Base-by-base conservation (phyloP, 92 coral and sea anemone genomes). In the Phymanthus crucifer region DNA sequence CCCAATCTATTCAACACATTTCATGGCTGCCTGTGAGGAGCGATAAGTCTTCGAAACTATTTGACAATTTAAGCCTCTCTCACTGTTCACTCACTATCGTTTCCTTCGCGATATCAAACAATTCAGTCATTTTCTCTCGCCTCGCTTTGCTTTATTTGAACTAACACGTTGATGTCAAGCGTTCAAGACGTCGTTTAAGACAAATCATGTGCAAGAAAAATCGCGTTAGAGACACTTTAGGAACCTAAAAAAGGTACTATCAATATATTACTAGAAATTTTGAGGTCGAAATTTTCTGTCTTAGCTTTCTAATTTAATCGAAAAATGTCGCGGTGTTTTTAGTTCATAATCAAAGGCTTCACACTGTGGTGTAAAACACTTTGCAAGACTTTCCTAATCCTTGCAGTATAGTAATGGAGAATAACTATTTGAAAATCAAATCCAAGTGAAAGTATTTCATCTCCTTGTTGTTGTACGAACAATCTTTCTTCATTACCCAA, bases 21-120 rank as follows among this genome's bases (percentile, higher is more conserved):
- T 77, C 34, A 29, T 76, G 40, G 35, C 40, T 11, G 54, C 38
- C 19, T 65, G 5, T 64, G 47, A 31, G 24, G 18, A 17, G 58
- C 81, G 23, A 77, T 77, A 29, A 54, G 68, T 77, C n/a, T 77
- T 74, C 38, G 40, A 26, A 58, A 61, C 26, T 77, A 26, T 77
- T 77, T 77, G 81, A 61, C 81, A 77, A 77, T 77, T 77, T 77
- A 77, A 77, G 72, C 73, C 73, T 17, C 54, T 38, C 40, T 77
- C 65, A 77, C 81, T 77, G 57, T 77, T 9, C 50, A 21, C 21
- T 56, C 10, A 47, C 40, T 33, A 6, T 37, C 47, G 40, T 23
- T 77, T 38, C 27, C 54, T 31, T 65, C 56, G 40, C 26, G 26
- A 26, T 61, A 32, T 38, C 23, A 58, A 38, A 58, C 32, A 32